A percentile compares a stretch with the other conserved stretches of the same genome.
phyloP scores from a whole-genome alignment of 1,140 invertebrate genomes.

The Philaenus spumarius region DNA sequence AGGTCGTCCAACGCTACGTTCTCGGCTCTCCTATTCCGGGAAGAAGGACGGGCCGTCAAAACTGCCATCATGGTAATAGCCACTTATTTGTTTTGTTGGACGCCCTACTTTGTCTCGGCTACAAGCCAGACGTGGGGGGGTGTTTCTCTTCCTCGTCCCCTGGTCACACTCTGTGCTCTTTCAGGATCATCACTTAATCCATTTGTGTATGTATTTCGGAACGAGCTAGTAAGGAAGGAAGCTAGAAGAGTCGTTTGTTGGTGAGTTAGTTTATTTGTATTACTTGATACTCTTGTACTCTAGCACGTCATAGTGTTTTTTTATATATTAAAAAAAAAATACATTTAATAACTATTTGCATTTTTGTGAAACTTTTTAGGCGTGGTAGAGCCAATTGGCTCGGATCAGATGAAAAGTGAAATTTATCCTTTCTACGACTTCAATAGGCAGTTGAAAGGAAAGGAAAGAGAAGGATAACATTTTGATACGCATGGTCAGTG shows the following conservation, averaged over 20 bases:
- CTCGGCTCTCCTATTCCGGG: conserved; percentile 42
- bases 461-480: no score
- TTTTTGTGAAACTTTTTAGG: no score
- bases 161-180: conserved; percentile 26
- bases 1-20: conserved; percentile 39
- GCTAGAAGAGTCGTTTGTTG: conserved; percentile 36
- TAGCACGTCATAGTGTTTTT: no score
- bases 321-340: no score
- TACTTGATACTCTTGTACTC: no score
- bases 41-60: conserved; percentile 49
- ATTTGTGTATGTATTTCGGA: conserved; percentile 49
- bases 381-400: no score
- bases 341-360: no score
- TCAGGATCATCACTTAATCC: conserved; percentile 41
- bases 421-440: no score
- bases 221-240: conserved; percentile 40
- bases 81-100: conserved; percentile 48
- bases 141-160: conserved; percentile 13
- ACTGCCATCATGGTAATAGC: conserved; percentile 48
- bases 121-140: conserved; percentile 11
- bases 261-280: conserved; percentile 15
- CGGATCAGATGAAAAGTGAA: no score
- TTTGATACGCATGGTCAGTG: no score
- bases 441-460: no score
- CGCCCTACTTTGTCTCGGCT: conserved; percentile 44